Conservation (phyloP, 2,113 vertebrate genomes). For the Hylia prasina region DNA sequence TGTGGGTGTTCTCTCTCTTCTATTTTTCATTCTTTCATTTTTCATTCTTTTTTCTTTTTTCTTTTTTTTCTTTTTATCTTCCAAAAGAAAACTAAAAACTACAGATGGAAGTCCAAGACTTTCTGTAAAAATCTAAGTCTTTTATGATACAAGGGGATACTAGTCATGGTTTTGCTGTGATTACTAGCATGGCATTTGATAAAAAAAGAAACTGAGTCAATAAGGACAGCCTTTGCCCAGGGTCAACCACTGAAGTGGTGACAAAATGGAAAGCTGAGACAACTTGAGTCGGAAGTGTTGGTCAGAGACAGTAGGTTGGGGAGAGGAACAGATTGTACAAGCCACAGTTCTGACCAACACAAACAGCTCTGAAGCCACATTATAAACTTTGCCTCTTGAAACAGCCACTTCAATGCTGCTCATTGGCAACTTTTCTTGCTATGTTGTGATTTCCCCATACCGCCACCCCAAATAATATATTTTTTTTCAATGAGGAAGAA, state of each 20-base stretch:
- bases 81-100: not conserved
- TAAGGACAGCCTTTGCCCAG: not conserved
- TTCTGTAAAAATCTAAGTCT: not conserved
- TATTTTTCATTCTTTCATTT: too few relatives aligned
- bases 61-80: not conserved
- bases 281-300: not conserved
- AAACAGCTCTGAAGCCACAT: not conserved
- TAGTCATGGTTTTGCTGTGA: not conserved
- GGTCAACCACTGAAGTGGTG: not conserved
- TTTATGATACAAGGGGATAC: not conserved
- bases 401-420: not conserved
- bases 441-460: not conserved
- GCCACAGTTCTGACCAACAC: not conserved
- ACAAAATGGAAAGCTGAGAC: not conserved
- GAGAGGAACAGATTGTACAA: not conserved
- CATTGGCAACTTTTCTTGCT: not conserved
- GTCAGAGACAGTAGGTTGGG: not conserved
- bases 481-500: not conserved
- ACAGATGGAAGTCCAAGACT: not conserved
- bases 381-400: not conserved
- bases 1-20: not conserved
- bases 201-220: not conserved
- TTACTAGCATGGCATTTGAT: not conserved
- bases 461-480: not conserved
- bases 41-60: rapidly evolving